These are phyloP conservation scores for Thymelicus lineola DNA, from an alignment of 2,888 invertebrate species.

Conservation along the genomic window DNA sequence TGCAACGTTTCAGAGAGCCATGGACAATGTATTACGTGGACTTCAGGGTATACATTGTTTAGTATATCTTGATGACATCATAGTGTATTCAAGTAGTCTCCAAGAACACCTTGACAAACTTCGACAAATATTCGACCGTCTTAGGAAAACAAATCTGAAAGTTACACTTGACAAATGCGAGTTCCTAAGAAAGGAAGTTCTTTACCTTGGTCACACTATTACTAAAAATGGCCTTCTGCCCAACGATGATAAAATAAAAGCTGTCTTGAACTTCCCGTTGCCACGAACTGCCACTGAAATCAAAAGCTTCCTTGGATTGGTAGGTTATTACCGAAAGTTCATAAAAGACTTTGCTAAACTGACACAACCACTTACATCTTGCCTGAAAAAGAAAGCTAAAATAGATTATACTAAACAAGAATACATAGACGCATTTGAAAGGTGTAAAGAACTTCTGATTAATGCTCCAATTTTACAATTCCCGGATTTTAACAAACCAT, in stretches of 20 bases:
- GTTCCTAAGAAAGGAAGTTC: no score
- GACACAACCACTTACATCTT: no score
- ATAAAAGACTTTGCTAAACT: no score
- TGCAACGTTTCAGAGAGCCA: slow-evolving; percentile 59
- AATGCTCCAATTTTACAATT: slow-evolving; percentile 35
- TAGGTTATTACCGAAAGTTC: no score
- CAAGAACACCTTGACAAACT: slow-evolving; percentile 44
- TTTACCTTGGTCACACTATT: slow-evolving; percentile 44
- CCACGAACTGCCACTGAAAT: no score
- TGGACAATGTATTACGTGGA: slow-evolving; percentile 46
- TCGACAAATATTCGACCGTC: slow-evolving; percentile 44
- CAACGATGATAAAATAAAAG: slow-evolving; percentile 45
- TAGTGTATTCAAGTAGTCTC: slow-evolving; percentile 49
- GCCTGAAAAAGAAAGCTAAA: no score
- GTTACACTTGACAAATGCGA: no score
- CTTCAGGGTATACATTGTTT: no score
- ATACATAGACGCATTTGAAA: no score
- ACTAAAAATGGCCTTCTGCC: slow-evolving; percentile 36
- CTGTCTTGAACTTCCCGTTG: slow-evolving; percentile 42
- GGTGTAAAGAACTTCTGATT: background rate
- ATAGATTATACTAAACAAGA: no score
- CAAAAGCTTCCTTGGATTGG: no score
- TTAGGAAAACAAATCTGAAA: slow-evolving; percentile 12
- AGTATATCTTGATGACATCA: slow-evolving; percentile 46
- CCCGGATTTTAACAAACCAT: slow-evolving; percentile 36